Conservation (phyloP, 2,888 invertebrate species). For the Melinaea marsaeus region DNA sequence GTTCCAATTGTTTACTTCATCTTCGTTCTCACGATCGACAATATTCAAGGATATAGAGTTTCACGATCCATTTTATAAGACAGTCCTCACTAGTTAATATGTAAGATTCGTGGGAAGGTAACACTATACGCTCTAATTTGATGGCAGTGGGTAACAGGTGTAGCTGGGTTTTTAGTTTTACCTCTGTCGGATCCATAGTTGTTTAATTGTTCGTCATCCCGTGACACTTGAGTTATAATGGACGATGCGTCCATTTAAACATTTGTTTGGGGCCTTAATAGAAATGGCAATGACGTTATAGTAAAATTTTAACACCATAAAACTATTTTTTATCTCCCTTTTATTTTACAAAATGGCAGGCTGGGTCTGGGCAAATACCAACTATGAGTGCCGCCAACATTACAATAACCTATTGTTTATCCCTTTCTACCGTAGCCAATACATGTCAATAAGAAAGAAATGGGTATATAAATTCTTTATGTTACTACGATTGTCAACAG, state of each 20-base stretch:
- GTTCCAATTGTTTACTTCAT: constrained; percentile 71
- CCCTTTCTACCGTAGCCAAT: constrained; percentile 37
- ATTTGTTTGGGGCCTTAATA: constrained; percentile 75
- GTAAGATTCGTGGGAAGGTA: constrained; percentile 63
- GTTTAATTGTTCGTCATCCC: constrained; percentile 97
- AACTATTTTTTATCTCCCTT: constrained; percentile 79
- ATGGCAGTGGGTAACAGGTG: constrained; percentile 76
- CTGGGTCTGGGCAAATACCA: constrained; percentile 70
- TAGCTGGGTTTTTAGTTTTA: constrained; percentile 79
- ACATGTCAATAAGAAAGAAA: constrained; percentile 36
- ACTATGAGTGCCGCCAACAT: constrained; percentile 62
- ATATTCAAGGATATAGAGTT: constrained; percentile 40
- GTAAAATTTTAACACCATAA: constrained; percentile 76
- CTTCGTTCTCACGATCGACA: constrained; percentile 49
- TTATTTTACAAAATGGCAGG: constrained; percentile 79
- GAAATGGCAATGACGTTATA: constrained; percentile 73
- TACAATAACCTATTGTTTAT: constrained; percentile 35
- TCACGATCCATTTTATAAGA: constrained; percentile 43
- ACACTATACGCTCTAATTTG: constrained; percentile 74
- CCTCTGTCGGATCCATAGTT: constrained; percentile 95
- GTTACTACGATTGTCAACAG: constrained; percentile 55
- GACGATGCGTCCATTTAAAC: constrained; percentile 97
- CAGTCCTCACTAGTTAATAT: constrained; percentile 59
- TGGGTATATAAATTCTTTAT: constrained; percentile 40
- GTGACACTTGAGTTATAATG: constrained; percentile 98